phyloP scores from a whole-genome alignment of 1,140 invertebrate species.

The Ceratina calcarata region DNA sequence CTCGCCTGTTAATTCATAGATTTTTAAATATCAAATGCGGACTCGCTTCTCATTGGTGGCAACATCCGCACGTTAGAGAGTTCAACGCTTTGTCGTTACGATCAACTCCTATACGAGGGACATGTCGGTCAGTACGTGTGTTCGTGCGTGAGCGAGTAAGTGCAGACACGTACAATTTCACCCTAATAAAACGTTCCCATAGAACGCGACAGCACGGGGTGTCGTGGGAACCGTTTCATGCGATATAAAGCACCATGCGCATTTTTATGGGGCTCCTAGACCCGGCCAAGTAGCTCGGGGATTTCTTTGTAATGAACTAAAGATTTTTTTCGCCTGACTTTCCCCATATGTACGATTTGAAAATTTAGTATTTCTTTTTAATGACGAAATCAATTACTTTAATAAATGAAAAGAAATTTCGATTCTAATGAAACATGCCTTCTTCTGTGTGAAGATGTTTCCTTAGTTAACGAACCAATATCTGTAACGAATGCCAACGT shows the following conservation, averaged over 20 bases:
- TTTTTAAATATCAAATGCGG: neutral
- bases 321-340: slow-evolving; percentile 19
- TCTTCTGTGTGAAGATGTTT: neutral
- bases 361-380: neutral
- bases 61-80: slow-evolving; percentile 1
- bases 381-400: too few relatives aligned
- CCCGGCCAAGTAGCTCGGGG: slow-evolving; percentile 57
- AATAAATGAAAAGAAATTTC: too few relatives aligned
- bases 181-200: slow-evolving; percentile 74
- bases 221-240: slow-evolving; percentile 75
- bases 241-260: slow-evolving; percentile 69
- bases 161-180: slow-evolving; percentile 63
- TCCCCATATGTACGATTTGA: neutral
- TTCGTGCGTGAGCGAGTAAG: slow-evolving; percentile 32
- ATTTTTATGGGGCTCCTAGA: slow-evolving; percentile 64
- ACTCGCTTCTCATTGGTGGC: neutral
- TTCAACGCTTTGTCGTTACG: slow-evolving; percentile 46
- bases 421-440: neutral
- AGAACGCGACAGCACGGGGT: slow-evolving; percentile 62
- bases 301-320: slow-evolving; percentile 65
- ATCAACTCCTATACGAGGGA: slow-evolving; percentile 39
- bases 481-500: neutral
- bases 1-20: neutral
- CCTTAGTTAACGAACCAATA: neutral
- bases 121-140: neutral